Conservation (phyloP, 2,113 vertebrate genomes). For the Chloroceryle aenea region DNA sequence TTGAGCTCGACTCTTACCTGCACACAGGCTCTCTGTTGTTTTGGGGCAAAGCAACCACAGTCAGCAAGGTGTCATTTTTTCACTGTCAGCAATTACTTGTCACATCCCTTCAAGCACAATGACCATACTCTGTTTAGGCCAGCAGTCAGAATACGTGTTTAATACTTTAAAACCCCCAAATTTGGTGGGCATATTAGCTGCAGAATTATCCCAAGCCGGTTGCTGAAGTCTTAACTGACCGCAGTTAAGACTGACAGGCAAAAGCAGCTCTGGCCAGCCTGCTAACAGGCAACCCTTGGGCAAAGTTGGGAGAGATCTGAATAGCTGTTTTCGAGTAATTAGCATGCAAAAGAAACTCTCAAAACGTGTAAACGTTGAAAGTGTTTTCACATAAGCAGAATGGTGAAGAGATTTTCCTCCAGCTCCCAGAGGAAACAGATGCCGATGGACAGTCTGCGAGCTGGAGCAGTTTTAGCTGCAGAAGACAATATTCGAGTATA, state of each 20-base stretch:
- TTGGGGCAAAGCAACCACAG: background rate
- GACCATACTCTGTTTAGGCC: background rate
- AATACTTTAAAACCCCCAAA: background rate
- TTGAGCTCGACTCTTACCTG: background rate
- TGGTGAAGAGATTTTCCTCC: background rate
- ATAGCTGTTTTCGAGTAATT: background rate
- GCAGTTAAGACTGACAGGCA: background rate
- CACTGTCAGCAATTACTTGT: background rate
- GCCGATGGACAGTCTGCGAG: background rate
- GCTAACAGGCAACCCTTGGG: background rate
- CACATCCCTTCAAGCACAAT: background rate
- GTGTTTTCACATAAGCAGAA: slow-evolving; percentile 21
- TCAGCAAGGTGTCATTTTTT: background rate
- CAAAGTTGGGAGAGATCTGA: background rate
- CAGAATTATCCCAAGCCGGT: background rate
- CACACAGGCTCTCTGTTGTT: background rate
- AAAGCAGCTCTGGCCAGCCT: background rate
- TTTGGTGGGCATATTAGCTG: background rate
- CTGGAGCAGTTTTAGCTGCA: background rate
- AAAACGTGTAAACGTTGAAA: background rate
- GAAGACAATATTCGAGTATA: background rate
- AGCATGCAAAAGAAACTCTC: background rate
- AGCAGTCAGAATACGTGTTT: background rate
- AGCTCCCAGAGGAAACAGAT: background rate
- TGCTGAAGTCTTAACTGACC: background rate